These are phyloP conservation scores for Clepsis dumicolana DNA, from an alignment of 2,888 invertebrate species.

Conservation along the genomic window DNA sequence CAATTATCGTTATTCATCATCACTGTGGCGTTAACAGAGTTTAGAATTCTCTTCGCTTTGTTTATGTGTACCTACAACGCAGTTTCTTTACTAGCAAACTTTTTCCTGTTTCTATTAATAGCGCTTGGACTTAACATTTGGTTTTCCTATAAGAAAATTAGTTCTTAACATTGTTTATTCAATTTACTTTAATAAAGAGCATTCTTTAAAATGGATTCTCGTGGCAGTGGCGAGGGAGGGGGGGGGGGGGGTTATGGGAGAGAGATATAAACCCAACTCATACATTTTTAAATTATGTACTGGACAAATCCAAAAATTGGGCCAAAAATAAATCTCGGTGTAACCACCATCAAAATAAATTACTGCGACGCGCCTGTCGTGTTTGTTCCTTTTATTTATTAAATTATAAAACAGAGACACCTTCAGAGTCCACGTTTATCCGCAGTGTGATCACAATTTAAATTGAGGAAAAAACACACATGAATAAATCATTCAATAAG, in stretches of 20 bases:
- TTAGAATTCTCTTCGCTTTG: neutral
- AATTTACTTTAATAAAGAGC: neutral
- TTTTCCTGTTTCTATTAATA: constrained; percentile 23
- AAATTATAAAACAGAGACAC: too few relatives aligned
- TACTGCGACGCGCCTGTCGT: too few relatives aligned
- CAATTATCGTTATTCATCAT: constrained; percentile 6
- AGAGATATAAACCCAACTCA: too few relatives aligned
- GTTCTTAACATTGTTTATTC: constrained; percentile 2
- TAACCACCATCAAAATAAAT: too few relatives aligned
- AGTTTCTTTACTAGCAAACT: neutral
- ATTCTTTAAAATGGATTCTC: neutral
- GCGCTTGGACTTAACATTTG: neutral
- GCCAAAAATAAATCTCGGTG: too few relatives aligned
- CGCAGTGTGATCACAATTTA: constrained; percentile 14
- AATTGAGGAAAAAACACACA: constrained; percentile 28
- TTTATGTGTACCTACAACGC: neutral
- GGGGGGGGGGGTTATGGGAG: too few relatives aligned
- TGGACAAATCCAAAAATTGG: too few relatives aligned
- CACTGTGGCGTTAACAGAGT: neutral
- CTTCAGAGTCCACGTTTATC: constrained; percentile 6
- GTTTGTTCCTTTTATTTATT: too few relatives aligned
- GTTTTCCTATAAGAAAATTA: constrained; percentile 20
- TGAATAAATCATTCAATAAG: neutral
- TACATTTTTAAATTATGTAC: too few relatives aligned
- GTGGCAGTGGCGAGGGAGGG: too few relatives aligned